Base-by-base conservation (phyloP, 2,113 vertebrate species). In the Oreamnos americanus region DNA sequence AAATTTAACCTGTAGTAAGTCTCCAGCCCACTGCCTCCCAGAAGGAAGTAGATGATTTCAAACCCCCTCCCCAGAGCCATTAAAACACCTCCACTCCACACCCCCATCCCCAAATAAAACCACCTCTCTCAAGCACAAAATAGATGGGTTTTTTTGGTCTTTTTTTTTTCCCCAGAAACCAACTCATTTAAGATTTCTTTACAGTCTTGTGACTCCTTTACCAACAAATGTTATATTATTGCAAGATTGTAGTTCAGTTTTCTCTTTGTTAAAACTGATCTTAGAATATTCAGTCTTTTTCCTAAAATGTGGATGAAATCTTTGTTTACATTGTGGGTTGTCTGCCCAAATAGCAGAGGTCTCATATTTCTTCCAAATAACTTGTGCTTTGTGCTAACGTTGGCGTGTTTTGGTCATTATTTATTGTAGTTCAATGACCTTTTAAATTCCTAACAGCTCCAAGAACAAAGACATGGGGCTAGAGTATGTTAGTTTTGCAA, bases 1-100 rank as follows among this genome's bases (percentile, higher is more conserved):
- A 96, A 92, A 94, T 96, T 91, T 93, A 91, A 84, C 96, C 91
- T 47, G 78, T 67, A 19, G 36, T 45, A 45, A 19, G 55, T 96
- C 79, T 94, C 91, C 83, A 86, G 28, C 16, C 55, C 53, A 53
- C 62, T 19, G 53, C 58, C 87, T 17, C 86, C 49, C 71, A 49
- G 43, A 76, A 39, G 33, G 33, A 57, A 74, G 53, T 6, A 62
- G 79, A 33, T n/a, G 64, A 45, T 74, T 76, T 92, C 23, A 45
- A 11, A 3, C 10, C 16, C 25, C 39, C 19, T 14, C 45, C 62
- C 47, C 30, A 45, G 71, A 78, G 53, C 55, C 67, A 64, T 36
- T n/a, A 19, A 53, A 84, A 43, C 8, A 25, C 3, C 7, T 3
- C 76, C 23, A 26, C 62, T n/a, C 62, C 11, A 33, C 15, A 6